These are phyloP conservation scores for Patella caerulea DNA, from an alignment of 2,888 invertebrate species.

Conservation along the genomic window DNA sequence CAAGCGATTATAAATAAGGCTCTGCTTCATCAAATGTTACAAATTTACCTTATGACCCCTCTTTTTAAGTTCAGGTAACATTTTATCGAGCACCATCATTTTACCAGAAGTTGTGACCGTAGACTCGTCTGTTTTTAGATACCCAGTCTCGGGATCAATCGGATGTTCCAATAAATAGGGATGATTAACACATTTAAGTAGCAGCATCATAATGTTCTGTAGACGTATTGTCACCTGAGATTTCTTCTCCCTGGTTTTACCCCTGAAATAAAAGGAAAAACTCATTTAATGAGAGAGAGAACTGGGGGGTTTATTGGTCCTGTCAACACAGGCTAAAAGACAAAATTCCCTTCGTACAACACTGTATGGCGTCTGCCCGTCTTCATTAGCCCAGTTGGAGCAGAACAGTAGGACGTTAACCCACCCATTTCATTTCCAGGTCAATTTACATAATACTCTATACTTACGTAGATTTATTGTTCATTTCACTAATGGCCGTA, in stretches of 20 bases:
- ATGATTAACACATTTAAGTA: conserved; percentile 78
- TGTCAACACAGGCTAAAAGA: no score
- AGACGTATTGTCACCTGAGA: conserved; percentile 58
- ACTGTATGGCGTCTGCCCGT: no score
- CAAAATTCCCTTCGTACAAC: no score
- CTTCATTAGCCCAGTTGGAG: no score
- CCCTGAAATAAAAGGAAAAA: conserved; percentile 20
- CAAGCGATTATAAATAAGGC: no score
- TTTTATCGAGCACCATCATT: conserved; percentile 78
- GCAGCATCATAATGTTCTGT: conserved; percentile 74
- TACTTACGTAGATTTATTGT: conserved; percentile 14
- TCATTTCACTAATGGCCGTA: conserved; percentile 41
- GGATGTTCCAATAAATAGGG: conserved; percentile 79
- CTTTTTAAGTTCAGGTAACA: conserved; percentile 76
- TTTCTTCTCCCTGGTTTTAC: conserved; percentile 28
- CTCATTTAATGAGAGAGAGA: not conserved
- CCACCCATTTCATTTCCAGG: no score
- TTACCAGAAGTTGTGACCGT: conserved; percentile 77
- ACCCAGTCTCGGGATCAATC: conserved; percentile 66
- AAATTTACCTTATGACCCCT: conserved; percentile 69
- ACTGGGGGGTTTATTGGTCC: no score
- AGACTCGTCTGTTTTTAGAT: conserved; percentile 73
- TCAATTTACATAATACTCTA: no score
- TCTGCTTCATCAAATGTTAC: no score
- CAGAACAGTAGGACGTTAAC: no score